Evolutionary conservation across 2,113 vertebrate species (phyloP), one percentile per base, ranked within the genome.

Genomic region (Romanogobio albipinnatus): DNA sequence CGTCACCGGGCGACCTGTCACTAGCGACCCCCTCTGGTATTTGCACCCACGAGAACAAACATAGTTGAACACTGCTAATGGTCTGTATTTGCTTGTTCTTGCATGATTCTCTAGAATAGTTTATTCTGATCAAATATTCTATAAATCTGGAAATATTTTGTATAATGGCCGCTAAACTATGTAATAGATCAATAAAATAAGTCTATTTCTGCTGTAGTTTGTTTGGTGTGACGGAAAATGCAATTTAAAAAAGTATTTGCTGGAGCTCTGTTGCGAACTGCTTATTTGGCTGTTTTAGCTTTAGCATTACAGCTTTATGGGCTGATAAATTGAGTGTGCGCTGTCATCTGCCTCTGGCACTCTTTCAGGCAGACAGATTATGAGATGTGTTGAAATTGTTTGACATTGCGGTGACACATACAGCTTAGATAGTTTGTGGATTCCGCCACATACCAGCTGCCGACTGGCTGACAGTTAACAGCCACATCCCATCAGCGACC

Each of bases 1-100:
- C 47, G 88, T 90, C 92, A 84, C 89, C 29, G 81, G 87, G 89
- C 90, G 89, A 92, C 90, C 87, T 77, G 84, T 89, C 74, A 87
- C 93, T 91, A 39, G 88, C 84, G 59, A 66, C 76, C 75, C 45
- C 51, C 51, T 84, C 68, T 80, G 86, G 81, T 45, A 80, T 89
- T 56, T 62, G 14, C 49, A 76, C 43, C 39, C 56, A 71, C 14
- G 58, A 76, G 66, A 85, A 80, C 80, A 56, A 86, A 76, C 81
- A 13, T 39, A 24, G 45, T 77, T 59, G 78, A 9, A 77, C 15
- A 5, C 17, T 10, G 5, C 51, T 77, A 75, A 75, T 14, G 7
- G 24, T 76, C 73, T 26, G 47, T 1, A 29, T 11, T 51, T 29
- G 9, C 59, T n/a, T 62, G n/a, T 73, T 14, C n/a, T 79, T 45